phyloP scores from a whole-genome alignment of 2,113 vertebrate species.

The Trochalopteron elliotii region DNA sequence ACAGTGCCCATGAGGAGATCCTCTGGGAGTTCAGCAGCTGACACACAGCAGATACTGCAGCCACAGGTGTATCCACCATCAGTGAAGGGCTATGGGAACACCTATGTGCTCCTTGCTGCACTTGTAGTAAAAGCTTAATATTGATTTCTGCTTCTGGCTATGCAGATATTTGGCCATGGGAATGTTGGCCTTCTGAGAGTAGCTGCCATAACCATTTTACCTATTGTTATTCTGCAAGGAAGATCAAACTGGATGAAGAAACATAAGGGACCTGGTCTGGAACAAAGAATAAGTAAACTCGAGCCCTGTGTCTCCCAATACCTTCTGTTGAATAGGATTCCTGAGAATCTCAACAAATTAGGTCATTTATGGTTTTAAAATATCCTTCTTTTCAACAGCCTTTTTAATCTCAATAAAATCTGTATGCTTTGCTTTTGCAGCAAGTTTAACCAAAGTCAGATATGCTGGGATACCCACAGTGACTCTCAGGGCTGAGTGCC shows the following conservation, averaged over 20 bases:
- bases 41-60: background rate
- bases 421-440: background rate
- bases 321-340: background rate
- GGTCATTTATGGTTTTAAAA: background rate
- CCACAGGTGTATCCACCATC: background rate
- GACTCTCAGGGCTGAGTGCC: background rate
- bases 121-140: background rate
- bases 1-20: background rate
- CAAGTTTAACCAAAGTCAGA: background rate
- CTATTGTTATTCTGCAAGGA: background rate
- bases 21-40: background rate
- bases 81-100: background rate
- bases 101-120: accelerated
- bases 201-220: background rate
- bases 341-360: background rate
- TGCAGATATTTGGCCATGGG: background rate
- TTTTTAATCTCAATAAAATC: background rate
- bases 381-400: background rate
- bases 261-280: background rate
- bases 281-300: background rate
- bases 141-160: background rate
- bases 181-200: background rate
- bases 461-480: background rate
- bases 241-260: background rate
- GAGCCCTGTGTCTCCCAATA: background rate